Evolutionary conservation across 2,113 vertebrate genomes (phyloP), one percentile per base, ranked within the genome.

Genomic region (Laterallus jamaicensis): DNA sequence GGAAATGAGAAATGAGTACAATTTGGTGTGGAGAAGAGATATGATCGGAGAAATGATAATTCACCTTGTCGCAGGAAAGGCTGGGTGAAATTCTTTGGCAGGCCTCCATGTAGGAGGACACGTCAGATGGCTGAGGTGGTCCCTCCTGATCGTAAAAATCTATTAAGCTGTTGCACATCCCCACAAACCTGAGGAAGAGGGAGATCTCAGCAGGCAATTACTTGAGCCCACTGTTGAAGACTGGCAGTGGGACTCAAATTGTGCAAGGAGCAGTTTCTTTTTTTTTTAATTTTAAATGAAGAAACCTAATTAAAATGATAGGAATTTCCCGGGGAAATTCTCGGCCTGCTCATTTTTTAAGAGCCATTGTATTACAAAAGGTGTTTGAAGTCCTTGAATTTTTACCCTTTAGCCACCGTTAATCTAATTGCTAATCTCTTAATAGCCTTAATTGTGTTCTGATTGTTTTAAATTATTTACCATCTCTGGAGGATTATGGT

Each of bases 401-500:
- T 95, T 81, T 95, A 92, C 88, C 92, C 92, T 87, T 97, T 82
- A 90, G 93, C 94, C 88, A 97, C 93, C 76, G 88, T 90, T 86
- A 93, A 95, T 96, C 86, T 96, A 92, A 88, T 95, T 97, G 95
- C 69, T 97, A 96, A 95, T 95, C 87, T 95, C 95, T 82, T 97
- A 96, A 95, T 90, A 92, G 85, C 76, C 44, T 95, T 96, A 97
- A 96, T 85, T 94, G 91, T 86, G 83, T 92, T 93, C 92, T 90
- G 82, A 93, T 81, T 63, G 50, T 44, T 90, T 84, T 70, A 85
- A 91, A 94, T 94, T 95, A 94, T 96, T 91, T 88, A 95, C 88
- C 39, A 76, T 86, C 80, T 88, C 86, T 44, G 37, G 54, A 64
- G 52, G 40, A 93, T 91, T 92, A 92, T 60, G 44, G 94, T 92